Evolutionary conservation across 2,888 invertebrate genomes (phyloP).

Genomic region (Nephrotoma guestfalica): DNA sequence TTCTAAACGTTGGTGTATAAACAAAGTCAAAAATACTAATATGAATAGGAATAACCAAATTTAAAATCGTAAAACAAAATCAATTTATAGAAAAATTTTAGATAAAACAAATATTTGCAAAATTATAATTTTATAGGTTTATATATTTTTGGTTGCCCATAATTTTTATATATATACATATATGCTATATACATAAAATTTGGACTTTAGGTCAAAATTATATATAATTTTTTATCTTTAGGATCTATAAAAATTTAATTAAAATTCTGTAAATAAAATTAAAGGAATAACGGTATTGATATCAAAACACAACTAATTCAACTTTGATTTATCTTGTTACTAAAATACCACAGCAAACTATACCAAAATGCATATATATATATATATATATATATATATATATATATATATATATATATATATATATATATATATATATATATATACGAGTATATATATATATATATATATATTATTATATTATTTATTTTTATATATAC

Average conservation of each 20-base stretch:
- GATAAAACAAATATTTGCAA: constrained; percentile 14
- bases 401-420: too few relatives aligned
- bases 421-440: too few relatives aligned
- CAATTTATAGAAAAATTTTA: constrained; percentile 15
- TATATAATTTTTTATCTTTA: constrained; percentile 32
- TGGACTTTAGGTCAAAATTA: constrained; percentile 26
- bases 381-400: too few relatives aligned
- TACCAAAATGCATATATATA: background rate
- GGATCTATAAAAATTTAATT: constrained; percentile 35
- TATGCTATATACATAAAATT: constrained; percentile 42
- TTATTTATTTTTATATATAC: background rate
- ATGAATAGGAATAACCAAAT: constrained; percentile 6
- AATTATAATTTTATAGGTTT: background rate
- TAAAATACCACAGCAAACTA: too few relatives aligned
- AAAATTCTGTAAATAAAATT: constrained; percentile 2
- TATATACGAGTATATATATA: too few relatives aligned
- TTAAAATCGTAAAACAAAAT: constrained; percentile 7
- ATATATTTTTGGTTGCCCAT: background rate
- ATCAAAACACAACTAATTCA: constrained; percentile 4
- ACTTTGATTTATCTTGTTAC: background rate
- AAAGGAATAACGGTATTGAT: background rate
- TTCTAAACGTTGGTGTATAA: constrained; percentile 39
- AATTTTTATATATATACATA: background rate
- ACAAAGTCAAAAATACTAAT: constrained; percentile 5
- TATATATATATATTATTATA: background rate